Evolutionary conservation across 2,888 invertebrate genomes (phyloP).

Genomic region (Sclerodermus sp.): DNA sequence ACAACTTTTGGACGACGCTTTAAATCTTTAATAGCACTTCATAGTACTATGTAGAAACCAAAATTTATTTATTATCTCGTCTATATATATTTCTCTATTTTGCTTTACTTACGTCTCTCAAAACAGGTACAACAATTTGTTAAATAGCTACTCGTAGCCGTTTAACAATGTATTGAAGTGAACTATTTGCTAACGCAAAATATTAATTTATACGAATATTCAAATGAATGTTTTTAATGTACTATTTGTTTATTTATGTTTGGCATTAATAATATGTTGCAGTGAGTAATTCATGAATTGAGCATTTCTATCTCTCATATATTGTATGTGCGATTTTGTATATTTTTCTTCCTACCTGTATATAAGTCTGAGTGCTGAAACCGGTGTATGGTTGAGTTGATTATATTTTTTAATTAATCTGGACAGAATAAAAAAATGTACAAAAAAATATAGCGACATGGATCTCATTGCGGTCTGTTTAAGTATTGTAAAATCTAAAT

Average conservation of each 20-base stretch:
- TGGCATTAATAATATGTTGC: background rate
- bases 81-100: slow-evolving; percentile 36
- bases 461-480: slow-evolving; percentile 11
- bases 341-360: slow-evolving; percentile 5
- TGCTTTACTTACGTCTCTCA: slow-evolving; percentile 35
- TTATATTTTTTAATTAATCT: slow-evolving; percentile 4
- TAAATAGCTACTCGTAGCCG: slow-evolving; percentile 14
- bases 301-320: slow-evolving; percentile 19
- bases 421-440: slow-evolving; percentile 4
- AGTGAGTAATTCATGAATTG: slow-evolving; percentile 18
- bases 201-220: background rate
- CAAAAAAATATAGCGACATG: slow-evolving; percentile 11
- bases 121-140: slow-evolving; percentile 20
- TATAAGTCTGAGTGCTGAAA: slow-evolving; percentile 17
- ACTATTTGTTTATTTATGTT: background rate
- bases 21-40: slow-evolving; percentile 54
- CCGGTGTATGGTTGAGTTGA: slow-evolving; percentile 15
- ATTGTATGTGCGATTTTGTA: slow-evolving; percentile 5
- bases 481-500: background rate
- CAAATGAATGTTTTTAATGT: too few relatives aligned
- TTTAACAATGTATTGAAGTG: too few relatives aligned
- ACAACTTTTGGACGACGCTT: slow-evolving; percentile 72
- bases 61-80: slow-evolving; percentile 52
- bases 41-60: slow-evolving; percentile 44
- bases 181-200: background rate